Base-by-base conservation (phyloP, 1,140 invertebrate genomes). In the Macrobrachium rosenbergii region DNA sequence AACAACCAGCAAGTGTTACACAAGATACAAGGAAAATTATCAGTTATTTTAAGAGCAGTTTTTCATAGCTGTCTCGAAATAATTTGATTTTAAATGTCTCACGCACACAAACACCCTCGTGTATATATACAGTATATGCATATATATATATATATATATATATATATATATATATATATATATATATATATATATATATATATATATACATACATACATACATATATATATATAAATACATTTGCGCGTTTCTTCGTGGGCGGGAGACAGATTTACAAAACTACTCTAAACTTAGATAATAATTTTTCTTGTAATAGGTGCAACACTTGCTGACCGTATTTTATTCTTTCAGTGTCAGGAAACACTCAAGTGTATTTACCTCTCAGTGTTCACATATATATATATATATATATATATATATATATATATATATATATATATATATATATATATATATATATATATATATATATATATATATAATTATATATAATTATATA, bases 351-450 rank as follows among this genome's bases (percentile, higher is more conserved):
- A 37, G 28, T 37, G 28, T 37, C 28, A 69, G 28, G 28, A 7
- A 5, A 69, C n/a, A 2, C 11, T 16, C 28, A 69, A 23, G 37
- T 72, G n/a, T 72, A 72, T 72, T 23, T 72, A 72, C 37, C 21
- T 72, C 8, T 72, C 21, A 23, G 10, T 73, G 23, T 73, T 21
- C 23, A 73, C 37, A 43, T 73, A 73, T 73, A 73, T 73, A 73
- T 73, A 73, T 73, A 73, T 67, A 67, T 67, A 67, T 67, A 67
- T 67, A 67, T 67, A 67, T 67, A 67, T 67, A 67, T 67, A 67
- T 67, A 67, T 67, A 67, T 67, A 67, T 67, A 67, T 67, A 67
- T 17, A 67, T 17, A 67, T 17, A 67, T 17, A 67, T 17, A 67
- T 17, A 67, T 17, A 67, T 17, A 64, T 14, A 64, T 64, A 64